Evolutionary conservation across 2,113 vertebrate species (phyloP).

Genomic region (Nesogale talazaci): DNA sequence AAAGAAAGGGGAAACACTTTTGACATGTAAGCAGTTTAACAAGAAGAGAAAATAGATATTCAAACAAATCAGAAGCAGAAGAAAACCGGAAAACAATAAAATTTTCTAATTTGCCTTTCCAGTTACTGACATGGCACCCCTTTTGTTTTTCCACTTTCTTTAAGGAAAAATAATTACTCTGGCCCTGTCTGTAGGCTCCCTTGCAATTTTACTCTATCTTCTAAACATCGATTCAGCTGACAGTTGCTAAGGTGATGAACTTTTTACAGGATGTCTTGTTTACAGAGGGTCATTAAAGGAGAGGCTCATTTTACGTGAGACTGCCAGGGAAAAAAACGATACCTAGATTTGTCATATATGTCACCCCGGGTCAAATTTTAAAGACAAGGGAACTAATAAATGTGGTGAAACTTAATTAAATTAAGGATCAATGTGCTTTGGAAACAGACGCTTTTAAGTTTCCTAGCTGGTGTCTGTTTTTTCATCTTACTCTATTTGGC

Average conservation of each 20-base stretch:
- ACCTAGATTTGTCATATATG: constrained; percentile 32
- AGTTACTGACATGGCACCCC: background rate
- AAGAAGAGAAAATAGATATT: constrained; percentile 67
- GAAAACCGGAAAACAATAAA: constrained; percentile 33
- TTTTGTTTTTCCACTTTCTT: constrained; percentile 33
- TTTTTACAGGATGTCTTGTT: constrained; percentile 62
- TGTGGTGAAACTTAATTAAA: constrained; percentile 56
- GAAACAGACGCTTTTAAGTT: constrained; percentile 46
- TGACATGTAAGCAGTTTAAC: constrained; percentile 79
- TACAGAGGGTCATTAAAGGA: constrained; percentile 36
- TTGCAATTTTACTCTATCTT: constrained; percentile 26
- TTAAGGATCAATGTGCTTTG: constrained; percentile 39
- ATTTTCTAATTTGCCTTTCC: constrained; percentile 38
- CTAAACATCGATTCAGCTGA: constrained; percentile 10
- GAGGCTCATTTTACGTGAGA: constrained; percentile 33
- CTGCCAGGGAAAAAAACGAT: constrained; percentile 30
- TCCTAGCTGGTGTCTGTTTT: background rate
- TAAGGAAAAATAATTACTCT: constrained; percentile 7
- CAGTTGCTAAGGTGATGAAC: constrained; percentile 52
- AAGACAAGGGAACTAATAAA: constrained; percentile 58
- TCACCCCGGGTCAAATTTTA: constrained; percentile 52
- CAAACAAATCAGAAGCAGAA: constrained; percentile 64
- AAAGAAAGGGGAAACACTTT: constrained; percentile 84
- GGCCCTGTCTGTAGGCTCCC: background rate
- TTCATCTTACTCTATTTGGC: background rate